Evolutionary conservation across 2,113 vertebrate genomes (phyloP).

Genomic region (Prunella himalayana): DNA sequence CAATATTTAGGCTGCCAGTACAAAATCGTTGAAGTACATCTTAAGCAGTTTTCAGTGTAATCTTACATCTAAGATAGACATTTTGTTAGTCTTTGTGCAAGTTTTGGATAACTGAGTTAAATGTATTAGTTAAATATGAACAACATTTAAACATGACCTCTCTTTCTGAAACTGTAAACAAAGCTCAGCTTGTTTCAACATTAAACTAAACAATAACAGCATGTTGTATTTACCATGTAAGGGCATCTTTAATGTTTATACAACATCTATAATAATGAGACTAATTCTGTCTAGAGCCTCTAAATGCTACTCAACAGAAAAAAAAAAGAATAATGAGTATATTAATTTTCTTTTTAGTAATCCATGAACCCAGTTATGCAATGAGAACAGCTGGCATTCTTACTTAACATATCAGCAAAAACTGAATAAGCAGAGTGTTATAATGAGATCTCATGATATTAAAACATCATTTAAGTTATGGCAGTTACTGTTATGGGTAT

Average conservation of each 20-base stretch:
- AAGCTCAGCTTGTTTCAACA: not conserved
- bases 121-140: not conserved
- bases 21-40: not conserved
- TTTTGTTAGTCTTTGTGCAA: not conserved
- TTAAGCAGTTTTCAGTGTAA: not conserved
- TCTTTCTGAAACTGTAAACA: not conserved
- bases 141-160: not conserved
- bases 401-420: not conserved
- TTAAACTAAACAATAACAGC: not conserved
- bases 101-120: not conserved
- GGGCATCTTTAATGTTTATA: not conserved
- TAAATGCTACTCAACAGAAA: not conserved
- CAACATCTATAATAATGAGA: not conserved
- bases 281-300: not conserved
- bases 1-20: not conserved
- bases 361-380: not conserved
- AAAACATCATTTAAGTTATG: not conserved
- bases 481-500: not conserved
- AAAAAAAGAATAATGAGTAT: not conserved
- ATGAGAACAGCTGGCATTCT: not conserved
- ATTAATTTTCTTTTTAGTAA: conserved; percentile 9
- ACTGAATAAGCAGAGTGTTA: not conserved
- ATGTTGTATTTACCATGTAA: not conserved
- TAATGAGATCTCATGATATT: conserved; percentile 4
- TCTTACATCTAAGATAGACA: not conserved